These are phyloP conservation scores for Typhlichthys subterraneus DNA, from an alignment of 2,797 vertebrate species.

Conservation along the genomic window DNA sequence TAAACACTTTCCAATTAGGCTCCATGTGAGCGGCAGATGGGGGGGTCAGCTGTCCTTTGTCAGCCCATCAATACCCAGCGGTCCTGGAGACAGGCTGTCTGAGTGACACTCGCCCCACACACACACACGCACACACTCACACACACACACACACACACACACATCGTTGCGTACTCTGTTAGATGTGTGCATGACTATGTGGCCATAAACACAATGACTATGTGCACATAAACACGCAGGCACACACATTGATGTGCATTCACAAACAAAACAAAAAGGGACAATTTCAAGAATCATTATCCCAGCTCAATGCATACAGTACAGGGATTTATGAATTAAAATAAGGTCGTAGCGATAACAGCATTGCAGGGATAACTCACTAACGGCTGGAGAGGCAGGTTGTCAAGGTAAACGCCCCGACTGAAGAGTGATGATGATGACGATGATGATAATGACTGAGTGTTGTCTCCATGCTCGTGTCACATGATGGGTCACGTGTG, in stretches of 20 bases:
- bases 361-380: neutral
- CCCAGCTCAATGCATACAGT: constrained; percentile 23
- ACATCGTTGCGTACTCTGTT: too few relatives aligned
- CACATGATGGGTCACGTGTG: constrained; percentile 72
- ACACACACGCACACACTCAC: constrained; percentile 2
- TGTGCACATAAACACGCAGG: too few relatives aligned
- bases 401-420: constrained; percentile 15
- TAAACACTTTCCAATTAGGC: constrained; percentile 80
- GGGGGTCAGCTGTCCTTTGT: constrained; percentile 55
- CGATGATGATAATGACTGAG: constrained; percentile 44
- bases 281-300: constrained; percentile 34
- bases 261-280: neutral
- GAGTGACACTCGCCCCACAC: neutral
- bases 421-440: constrained; percentile 46
- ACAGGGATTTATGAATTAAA: constrained; percentile 31
- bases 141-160: constrained; percentile 21
- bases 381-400: constrained; percentile 10
- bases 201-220: neutral
- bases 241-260: too few relatives aligned
- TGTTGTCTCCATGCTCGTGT: constrained; percentile 56
- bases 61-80: constrained; percentile 46
- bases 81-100: constrained; percentile 4
- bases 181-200: neutral
- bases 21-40: constrained; percentile 50
- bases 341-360: constrained; percentile 2